A percentile compares a stretch with the other conserved stretches of the same genome.
Evolutionary conservation across 2,888 invertebrate species (phyloP).

Genomic region (Agrotis segetum): DNA sequence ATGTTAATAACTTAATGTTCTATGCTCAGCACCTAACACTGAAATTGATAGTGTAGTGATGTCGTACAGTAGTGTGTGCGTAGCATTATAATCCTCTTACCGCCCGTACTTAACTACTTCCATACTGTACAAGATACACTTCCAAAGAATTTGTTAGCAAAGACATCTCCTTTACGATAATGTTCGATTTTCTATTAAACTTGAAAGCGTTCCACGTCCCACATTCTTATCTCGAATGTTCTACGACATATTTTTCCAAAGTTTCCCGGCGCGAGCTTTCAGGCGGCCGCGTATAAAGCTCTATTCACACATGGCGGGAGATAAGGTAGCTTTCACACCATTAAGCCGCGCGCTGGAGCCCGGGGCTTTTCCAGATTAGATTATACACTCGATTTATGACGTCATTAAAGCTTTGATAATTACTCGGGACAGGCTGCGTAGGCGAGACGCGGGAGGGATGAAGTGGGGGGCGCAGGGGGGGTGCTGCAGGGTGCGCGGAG

Average conservation of each 20-base stretch:
- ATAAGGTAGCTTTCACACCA: slow-evolving; percentile 91
- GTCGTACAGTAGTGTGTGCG: slow-evolving; percentile 50
- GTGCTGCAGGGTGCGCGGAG: slow-evolving; percentile 61
- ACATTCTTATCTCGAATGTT: slow-evolving; percentile 91
- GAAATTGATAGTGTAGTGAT: slow-evolving; percentile 47
- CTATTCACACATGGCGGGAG: slow-evolving; percentile 91
- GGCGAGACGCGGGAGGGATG: slow-evolving; percentile 81
- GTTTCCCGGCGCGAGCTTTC: slow-evolving; percentile 91
- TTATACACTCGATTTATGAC: slow-evolving; percentile 91
- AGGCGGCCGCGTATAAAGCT: slow-evolving; percentile 90
- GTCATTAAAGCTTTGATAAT: slow-evolving; percentile 92
- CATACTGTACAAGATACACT: slow-evolving; percentile 79
- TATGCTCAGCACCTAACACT: slow-evolving; percentile 21
- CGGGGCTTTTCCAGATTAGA: slow-evolving; percentile 92
- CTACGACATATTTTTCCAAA: slow-evolving; percentile 91
- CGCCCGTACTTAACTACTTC: slow-evolving; percentile 67
- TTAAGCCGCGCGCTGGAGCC: slow-evolving; percentile 90
- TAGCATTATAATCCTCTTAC: slow-evolving; percentile 65
- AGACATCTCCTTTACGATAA: slow-evolving; percentile 90
- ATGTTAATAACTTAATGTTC: slow-evolving; percentile 43
- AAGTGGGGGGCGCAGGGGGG: slow-evolving; percentile 61
- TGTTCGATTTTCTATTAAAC: slow-evolving; percentile 91
- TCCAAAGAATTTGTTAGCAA: slow-evolving; percentile 89
- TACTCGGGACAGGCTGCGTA: slow-evolving; percentile 91
- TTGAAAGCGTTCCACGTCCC: slow-evolving; percentile 90